These are phyloP conservation scores for Phalanger gymnotis DNA, from an alignment of 2,797 vertebrate species.

Conservation along the genomic window DNA sequence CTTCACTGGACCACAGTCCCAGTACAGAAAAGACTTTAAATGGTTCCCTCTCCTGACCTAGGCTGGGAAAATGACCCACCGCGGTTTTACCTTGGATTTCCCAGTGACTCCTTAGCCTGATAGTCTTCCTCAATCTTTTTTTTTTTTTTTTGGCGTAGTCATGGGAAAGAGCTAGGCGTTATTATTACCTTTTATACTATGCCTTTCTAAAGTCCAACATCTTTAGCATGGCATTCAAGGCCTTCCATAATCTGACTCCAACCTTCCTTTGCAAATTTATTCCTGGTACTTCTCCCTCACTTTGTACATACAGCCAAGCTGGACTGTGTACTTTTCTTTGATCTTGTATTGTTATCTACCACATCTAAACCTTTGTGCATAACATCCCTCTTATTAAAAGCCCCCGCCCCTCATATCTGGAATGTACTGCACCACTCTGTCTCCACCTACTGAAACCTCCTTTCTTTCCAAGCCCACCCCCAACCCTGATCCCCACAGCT, in stretches of 20 bases:
- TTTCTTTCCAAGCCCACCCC: neutral
- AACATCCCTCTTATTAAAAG: neutral
- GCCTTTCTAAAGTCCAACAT: neutral
- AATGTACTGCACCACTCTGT: neutral
- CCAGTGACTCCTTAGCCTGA: neutral
- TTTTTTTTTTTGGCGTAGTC: neutral
- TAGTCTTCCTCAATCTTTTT: neutral
- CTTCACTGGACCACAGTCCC: neutral
- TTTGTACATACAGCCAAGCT: neutral
- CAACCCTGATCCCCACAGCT: neutral
- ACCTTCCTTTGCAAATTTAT: neutral
- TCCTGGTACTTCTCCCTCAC: neutral
- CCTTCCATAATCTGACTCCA: neutral
- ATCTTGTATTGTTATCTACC: neutral
- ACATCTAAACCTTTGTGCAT: neutral
- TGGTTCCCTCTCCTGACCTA: neutral
- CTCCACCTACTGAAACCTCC: neutral
- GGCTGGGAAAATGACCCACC: neutral
- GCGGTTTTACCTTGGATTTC: neutral
- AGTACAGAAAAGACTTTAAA: neutral
- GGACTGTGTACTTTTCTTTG: neutral
- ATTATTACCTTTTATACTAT: neutral
- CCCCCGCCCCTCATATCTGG: neutral
- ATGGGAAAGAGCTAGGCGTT: neutral
- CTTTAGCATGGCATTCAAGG: neutral